phyloP scores from a whole-genome alignment of 2,888 invertebrate species.

The Amphipoea lucens region DNA sequence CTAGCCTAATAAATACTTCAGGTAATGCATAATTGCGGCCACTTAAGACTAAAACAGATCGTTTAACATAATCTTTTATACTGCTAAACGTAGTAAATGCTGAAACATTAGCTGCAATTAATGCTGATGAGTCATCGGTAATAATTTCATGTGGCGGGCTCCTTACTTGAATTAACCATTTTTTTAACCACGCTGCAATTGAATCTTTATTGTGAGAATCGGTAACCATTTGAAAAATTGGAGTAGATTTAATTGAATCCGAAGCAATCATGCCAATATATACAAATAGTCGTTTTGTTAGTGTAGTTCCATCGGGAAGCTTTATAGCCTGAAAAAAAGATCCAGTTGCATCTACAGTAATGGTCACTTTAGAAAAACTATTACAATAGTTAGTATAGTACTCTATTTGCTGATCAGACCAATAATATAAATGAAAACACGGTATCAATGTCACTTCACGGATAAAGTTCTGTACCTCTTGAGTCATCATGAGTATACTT shows the following conservation, averaged over 20 bases:
- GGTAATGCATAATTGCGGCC: constrained; percentile 45
- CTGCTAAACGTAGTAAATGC: constrained; percentile 48
- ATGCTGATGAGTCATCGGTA: constrained; percentile 29
- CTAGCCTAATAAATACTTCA: constrained; percentile 7
- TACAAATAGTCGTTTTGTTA: no score
- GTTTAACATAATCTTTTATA: constrained; percentile 50
- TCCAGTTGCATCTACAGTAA: no score
- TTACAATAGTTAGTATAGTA: no score
- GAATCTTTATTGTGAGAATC: constrained; percentile 53
- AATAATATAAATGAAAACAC: no score
- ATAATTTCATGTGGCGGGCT: constrained; percentile 56
- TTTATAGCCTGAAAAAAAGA: no score
- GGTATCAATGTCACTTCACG: no score
- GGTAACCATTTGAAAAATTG: constrained; percentile 56
- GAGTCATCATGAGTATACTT: no score
- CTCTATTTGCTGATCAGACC: no score
- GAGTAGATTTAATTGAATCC: constrained; percentile 47
- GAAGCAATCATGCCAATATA: constrained; percentile 52
- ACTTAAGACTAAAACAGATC: constrained; percentile 47
- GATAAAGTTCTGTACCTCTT: no score
- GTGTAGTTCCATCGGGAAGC: no score
- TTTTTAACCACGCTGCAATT: constrained; percentile 52
- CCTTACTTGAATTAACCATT: constrained; percentile 50
- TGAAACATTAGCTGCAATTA: constrained; percentile 49
- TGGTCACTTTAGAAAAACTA: no score